Base-by-base conservation (phyloP, 30 jellyfish, hydroid and myxozoan genomes). In the Chrysaora quinquecirrha region DNA sequence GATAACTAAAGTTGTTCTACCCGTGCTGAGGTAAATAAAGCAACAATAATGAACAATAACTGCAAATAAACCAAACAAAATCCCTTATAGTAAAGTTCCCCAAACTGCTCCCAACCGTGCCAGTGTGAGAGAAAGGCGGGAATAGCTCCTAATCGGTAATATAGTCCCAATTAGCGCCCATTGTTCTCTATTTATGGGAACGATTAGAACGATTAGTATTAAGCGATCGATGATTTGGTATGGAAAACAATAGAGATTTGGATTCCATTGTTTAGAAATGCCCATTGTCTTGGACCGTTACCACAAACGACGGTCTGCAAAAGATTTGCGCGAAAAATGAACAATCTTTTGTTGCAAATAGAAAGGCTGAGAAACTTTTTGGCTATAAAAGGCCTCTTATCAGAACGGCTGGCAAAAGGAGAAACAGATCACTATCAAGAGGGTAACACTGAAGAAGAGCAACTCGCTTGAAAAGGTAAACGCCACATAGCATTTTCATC, bases 291-390 rank as follows among this genome's bases (percentile, higher is more conserved):
- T 22, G 49, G 92, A 54, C 71, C 92, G 80, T 50, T 52, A 52
- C 68, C 68, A 52, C 68, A 20, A 52, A 52, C 68, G 63, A 29
- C 78, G 46, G 50, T 82, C 68, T 65, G 75, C 12, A 78, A 67
- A n/a, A 75, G 78, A 54, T 82, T 82, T 68, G 92, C 62, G 84
- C 77, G 85, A 82, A 69, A 82, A 82, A 82, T 29, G 92, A 67
- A 82, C 92, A 67, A 32, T 70, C 70, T 38, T 68, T 82, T 82
- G 92, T 82, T 68, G 48, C 73, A 54, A 19, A 47, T 31, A 74
- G 78, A 30, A 31, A 54, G 60, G 75, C 68, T 54, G 75, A 30
- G 47, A 64, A 64, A 64, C 32, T 34, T 68, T 43, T 32, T 64
- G 82, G 61, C 84, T 82, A 82, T 82, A 82, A 82, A 82, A 82